Conservation (phyloP, 2,888 invertebrate genomes). For the Malthinus seriepunctatus region DNA sequence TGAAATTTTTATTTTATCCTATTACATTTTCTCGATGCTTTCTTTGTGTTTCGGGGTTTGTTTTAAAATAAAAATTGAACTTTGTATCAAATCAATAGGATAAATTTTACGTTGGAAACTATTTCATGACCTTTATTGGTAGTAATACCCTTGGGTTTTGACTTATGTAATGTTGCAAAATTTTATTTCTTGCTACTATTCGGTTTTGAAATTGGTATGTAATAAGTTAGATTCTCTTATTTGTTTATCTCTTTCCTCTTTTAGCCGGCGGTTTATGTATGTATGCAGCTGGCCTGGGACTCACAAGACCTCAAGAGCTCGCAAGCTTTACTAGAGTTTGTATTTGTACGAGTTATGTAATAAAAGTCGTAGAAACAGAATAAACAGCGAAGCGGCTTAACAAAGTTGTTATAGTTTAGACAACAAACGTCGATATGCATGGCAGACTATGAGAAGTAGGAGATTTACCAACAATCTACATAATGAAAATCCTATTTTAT, state of each 20-base stretch:
- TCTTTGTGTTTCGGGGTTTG: no score
- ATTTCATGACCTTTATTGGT: no score
- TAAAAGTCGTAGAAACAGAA: constrained; percentile 30
- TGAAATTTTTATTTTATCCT: no score
- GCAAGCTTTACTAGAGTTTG: constrained; percentile 13
- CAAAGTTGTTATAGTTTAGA: constrained; percentile 6
- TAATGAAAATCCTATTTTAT: no score
- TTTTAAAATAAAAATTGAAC: no score
- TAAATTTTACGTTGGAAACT: no score
- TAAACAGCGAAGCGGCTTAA: constrained; percentile 18
- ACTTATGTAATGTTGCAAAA: neutral
- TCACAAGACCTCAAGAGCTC: constrained; percentile 1
- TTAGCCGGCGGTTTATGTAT: constrained; percentile 24
- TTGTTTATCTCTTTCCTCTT: constrained; percentile 30
- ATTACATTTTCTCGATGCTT: no score
- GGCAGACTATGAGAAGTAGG: no score
- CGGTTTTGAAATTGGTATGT: constrained; percentile 24
- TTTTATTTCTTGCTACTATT: constrained; percentile 9
- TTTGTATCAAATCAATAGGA: no score
- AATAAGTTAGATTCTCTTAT: constrained; percentile 28
- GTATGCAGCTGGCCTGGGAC: constrained; percentile 21
- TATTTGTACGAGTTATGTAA: constrained; percentile 31
- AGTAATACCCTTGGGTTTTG: no score
- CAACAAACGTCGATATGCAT: no score
- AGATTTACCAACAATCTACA: no score